Evolutionary conservation across 2,888 invertebrate genomes (phyloP).

Genomic region (Neocrepidodera transversa): DNA sequence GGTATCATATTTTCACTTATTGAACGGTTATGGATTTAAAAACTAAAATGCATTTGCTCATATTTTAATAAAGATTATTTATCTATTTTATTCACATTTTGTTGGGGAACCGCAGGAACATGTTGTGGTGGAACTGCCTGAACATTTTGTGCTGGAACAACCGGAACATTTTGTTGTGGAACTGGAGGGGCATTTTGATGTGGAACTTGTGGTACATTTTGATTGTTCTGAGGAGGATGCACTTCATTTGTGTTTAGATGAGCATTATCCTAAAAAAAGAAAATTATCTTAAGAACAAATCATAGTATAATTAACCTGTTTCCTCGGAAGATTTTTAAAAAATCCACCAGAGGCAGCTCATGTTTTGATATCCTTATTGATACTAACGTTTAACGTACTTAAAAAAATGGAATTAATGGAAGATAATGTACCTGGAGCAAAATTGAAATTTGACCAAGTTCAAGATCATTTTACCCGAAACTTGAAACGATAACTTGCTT

Average conservation of each 20-base stretch:
- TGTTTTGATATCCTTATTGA: too few relatives aligned
- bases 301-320: neutral
- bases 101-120: too few relatives aligned
- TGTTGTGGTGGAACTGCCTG: too few relatives aligned
- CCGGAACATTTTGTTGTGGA: constrained; percentile 16
- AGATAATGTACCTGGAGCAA: too few relatives aligned
- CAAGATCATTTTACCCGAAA: too few relatives aligned
- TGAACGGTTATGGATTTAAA: neutral
- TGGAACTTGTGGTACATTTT: constrained; percentile 8
- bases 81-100: constrained; percentile 13
- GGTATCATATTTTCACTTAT: neutral
- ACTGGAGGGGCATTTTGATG: constrained; percentile 33
- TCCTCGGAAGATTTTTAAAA: too few relatives aligned
- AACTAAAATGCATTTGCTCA: neutral
- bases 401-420: too few relatives aligned
- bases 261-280: constrained; percentile 24
- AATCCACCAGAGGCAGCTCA: too few relatives aligned
- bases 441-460: too few relatives aligned
- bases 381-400: too few relatives aligned
- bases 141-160: too few relatives aligned
- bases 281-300: neutral
- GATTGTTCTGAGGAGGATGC: constrained; percentile 47
- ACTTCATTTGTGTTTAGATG: constrained; percentile 46
- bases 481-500: too few relatives aligned
- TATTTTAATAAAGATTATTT: neutral